Conservation (phyloP, 2,113 vertebrate genomes). For the Phyllostomus hastatus region DNA sequence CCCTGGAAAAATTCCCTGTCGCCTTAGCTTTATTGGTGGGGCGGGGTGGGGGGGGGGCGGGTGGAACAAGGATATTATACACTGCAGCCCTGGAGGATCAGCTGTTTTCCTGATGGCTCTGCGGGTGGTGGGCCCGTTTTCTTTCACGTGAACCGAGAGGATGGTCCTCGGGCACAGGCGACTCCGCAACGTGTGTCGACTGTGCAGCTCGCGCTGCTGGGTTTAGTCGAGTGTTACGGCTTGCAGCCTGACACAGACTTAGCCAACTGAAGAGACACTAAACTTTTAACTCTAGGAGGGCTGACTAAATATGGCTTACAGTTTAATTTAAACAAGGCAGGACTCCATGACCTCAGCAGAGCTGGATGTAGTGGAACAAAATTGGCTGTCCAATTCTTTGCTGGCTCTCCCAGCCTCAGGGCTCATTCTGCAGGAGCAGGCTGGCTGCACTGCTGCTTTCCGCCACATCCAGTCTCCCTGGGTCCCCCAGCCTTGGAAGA, state of each 20-base stretch:
- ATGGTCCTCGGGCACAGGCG: not conserved
- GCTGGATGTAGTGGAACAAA: slow-evolving; percentile 48
- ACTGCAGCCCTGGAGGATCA: not conserved
- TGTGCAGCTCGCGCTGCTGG: not conserved
- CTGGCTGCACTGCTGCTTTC: not conserved
- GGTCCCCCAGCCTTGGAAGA: not conserved
- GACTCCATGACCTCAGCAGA: slow-evolving; percentile 56
- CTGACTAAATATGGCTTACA: slow-evolving; percentile 59
- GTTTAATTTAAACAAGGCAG: slow-evolving; percentile 40
- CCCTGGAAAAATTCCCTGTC: slow-evolving; percentile 3
- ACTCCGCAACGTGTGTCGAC: not conserved
- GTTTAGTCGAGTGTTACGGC: not conserved
- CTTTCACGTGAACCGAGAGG: not conserved
- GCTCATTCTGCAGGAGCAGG: not conserved
- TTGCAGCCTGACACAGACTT: not conserved
- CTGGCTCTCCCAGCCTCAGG: not conserved
- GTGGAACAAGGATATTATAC: not conserved
- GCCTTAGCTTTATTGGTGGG: not conserved
- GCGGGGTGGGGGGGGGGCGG: not conserved
- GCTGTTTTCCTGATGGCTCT: not conserved
- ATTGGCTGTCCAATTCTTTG: not conserved
- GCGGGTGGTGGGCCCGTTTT: not conserved
- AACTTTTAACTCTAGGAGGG: slow-evolving; percentile 37
- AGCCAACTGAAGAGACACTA: slow-evolving; percentile 40
- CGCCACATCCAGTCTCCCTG: not conserved